A percentile compares a stretch with the other conserved stretches of the same genome.
Conservation (phyloP, 2,888 invertebrate species). For the Pecten maximus region DNA sequence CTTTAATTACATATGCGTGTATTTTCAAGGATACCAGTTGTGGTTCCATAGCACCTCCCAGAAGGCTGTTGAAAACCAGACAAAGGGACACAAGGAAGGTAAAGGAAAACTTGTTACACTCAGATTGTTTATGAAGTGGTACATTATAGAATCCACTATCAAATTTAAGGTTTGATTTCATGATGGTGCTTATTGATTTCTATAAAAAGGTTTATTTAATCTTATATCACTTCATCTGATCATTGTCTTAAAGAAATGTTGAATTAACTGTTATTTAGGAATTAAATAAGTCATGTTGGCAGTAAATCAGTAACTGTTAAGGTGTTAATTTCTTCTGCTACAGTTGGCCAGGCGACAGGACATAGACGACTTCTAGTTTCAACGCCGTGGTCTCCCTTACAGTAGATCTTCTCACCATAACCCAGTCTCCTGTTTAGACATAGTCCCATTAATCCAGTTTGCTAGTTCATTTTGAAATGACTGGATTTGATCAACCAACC, state of each 20-base stretch:
- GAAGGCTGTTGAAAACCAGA: constrained; percentile 39
- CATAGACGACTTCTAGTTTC: constrained; percentile 48
- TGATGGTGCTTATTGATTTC: no score
- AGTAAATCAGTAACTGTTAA: neutral
- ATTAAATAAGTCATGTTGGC: no score
- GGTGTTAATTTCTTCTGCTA: neutral
- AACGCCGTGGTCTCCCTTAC: constrained; percentile 50
- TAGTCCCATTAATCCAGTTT: no score
- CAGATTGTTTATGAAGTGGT: no score
- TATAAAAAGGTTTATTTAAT: neutral
- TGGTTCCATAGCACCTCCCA: constrained; percentile 47
- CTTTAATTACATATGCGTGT: neutral
- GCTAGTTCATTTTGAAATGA: no score
- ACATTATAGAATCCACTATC: no score
- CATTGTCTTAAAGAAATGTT: no score
- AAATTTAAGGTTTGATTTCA: no score
- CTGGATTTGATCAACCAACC: no score
- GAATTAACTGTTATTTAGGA: no score
- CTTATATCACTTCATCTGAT: no score
- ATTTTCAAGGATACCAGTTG: constrained; percentile 46
- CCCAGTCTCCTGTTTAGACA: no score
- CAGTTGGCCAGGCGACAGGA: neutral
- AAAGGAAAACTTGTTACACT: neutral
- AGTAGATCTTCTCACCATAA: constrained; percentile 26
- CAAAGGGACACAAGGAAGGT: neutral